Percentiles rank a stretch among this genome's conserved stretches.
Evolutionary conservation across 1,140 invertebrate species (phyloP).

Genomic region (Laodelphax striatellus): DNA sequence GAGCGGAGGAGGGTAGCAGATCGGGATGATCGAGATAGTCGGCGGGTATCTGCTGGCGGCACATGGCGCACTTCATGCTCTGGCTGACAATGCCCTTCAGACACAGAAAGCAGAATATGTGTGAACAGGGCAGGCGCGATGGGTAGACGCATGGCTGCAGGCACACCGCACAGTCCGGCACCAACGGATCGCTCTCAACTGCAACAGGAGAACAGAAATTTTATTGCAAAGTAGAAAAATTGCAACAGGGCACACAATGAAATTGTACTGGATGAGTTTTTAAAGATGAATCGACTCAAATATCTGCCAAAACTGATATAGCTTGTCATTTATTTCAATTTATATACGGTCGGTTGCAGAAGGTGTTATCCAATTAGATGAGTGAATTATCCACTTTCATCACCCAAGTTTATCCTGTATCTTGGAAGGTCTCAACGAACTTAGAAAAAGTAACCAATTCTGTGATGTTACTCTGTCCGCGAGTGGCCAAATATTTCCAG

Average conservation of each 20-base stretch:
- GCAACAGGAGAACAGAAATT: too few species aligned
- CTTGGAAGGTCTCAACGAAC: conserved; percentile 38
- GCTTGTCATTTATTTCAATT: too few species aligned
- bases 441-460: conserved; percentile 40
- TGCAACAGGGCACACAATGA: too few species aligned
- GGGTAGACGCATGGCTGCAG: conserved; percentile 81
- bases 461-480: conserved; percentile 78
- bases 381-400: too few species aligned
- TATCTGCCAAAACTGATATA: too few species aligned
- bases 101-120: conserved; percentile 93
- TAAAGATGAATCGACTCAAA: too few species aligned
- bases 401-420: too few species aligned
- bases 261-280: too few species aligned
- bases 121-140: conserved; percentile 78
- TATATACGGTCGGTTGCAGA: too few species aligned
- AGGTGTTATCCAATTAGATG: too few species aligned
- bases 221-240: too few species aligned
- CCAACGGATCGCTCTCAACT: neutral
- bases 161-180: conserved; percentile 79
- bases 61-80: conserved; percentile 76
- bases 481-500: conserved; percentile 72
- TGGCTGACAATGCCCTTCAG: conserved; percentile 83
- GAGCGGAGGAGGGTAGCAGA: conserved; percentile 42
- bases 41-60: conserved; percentile 64
- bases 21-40: conserved; percentile 78